phyloP scores from a whole-genome alignment of 2,797 vertebrate genomes.

The Myoxocephalus aenaeus region DNA sequence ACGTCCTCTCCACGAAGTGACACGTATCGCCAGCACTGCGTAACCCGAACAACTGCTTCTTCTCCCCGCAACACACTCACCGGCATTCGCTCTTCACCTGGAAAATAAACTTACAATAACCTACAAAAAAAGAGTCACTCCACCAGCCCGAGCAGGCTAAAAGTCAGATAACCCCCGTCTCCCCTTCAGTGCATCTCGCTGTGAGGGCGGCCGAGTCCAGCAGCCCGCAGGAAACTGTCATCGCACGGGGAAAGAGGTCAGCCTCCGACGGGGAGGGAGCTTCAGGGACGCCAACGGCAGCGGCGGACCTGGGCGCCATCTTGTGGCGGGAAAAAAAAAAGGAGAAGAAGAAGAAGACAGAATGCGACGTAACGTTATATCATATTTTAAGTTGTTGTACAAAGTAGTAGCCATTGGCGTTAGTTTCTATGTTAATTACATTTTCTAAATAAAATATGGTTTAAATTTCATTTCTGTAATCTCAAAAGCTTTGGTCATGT shows the following conservation, averaged over 20 bases:
- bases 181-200: conserved; percentile 42
- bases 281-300: not conserved
- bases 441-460: too few species aligned
- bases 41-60: conserved; percentile 44
- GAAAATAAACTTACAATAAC: not conserved
- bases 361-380: not conserved
- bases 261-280: conserved; percentile 49
- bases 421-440: too few species aligned
- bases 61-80: conserved; percentile 48
- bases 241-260: conserved; percentile 58
- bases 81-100: conserved; percentile 30
- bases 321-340: conserved; percentile 18
- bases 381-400: not conserved
- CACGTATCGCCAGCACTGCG: conserved; percentile 67
- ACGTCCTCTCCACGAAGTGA: conserved; percentile 67
- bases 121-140: conserved; percentile 13
- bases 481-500: too few species aligned
- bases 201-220: conserved; percentile 33
- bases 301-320: conserved; percentile 42
- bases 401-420: not conserved
- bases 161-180: conserved; percentile 6
- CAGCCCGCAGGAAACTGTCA: conserved; percentile 77
- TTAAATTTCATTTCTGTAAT: too few species aligned
- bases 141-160: conserved; percentile 15
- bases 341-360: too few species aligned